Evolutionary conservation across 2,113 vertebrate species (phyloP).

Genomic region (Cisticola juncidis): DNA sequence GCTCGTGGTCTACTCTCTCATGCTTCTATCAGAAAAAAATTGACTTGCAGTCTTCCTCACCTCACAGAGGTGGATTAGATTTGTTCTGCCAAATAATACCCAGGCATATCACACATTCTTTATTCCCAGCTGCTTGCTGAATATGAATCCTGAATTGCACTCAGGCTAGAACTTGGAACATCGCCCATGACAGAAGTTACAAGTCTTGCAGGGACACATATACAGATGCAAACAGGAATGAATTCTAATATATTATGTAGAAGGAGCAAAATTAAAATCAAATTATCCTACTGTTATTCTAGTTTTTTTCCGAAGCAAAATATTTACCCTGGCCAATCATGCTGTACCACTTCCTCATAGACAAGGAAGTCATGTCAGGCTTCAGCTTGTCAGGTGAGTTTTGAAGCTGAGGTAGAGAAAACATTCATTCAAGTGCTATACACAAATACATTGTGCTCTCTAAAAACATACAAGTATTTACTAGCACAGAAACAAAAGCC

Average conservation of each 20-base stretch:
- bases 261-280: not conserved
- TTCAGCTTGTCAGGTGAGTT: not conserved
- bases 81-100: not conserved
- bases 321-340: not conserved
- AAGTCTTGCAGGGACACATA: not conserved
- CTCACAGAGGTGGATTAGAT: not conserved
- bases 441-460: not conserved
- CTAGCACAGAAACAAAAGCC: not conserved
- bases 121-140: not conserved
- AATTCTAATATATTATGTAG: not conserved
- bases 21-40: not conserved
- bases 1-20: not conserved
- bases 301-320: not conserved
- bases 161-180: not conserved
- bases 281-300: not conserved
- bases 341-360: not conserved
- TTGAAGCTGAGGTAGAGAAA: not conserved
- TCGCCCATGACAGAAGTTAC: fast-evolving
- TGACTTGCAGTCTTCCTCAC: not conserved
- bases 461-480: not conserved
- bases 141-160: not conserved
- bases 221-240: not conserved
- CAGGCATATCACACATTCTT: not conserved
- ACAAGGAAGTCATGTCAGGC: not conserved
- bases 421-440: not conserved